Evolutionary conservation across 2,797 vertebrate species (phyloP).

Genomic region (Parotocinclus haroldoi): DNA sequence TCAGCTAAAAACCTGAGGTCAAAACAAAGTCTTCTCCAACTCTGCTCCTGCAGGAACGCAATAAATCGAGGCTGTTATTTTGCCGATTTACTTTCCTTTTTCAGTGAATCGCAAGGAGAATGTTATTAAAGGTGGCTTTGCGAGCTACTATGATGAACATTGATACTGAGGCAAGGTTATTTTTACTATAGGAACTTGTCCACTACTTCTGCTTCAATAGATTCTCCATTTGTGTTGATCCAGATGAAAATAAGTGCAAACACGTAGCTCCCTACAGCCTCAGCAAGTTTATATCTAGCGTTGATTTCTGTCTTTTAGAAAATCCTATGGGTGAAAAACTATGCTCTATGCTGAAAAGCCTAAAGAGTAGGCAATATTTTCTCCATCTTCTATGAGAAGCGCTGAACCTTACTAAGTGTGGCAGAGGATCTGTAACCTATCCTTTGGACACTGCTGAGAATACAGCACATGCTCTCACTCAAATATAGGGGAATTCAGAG

Average conservation of each 20-base stretch:
- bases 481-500: too few species aligned
- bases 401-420: too few species aligned
- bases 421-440: too few species aligned
- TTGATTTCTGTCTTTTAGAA: too few species aligned
- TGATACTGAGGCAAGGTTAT: conserved; percentile 29
- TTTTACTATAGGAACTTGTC: conserved; percentile 30
- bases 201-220: conserved; percentile 21
- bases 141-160: conserved; percentile 30
- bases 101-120: conserved; percentile 11
- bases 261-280: too few species aligned
- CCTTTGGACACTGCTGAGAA: too few species aligned
- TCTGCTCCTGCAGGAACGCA: conserved; percentile 13
- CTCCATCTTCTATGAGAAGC: too few species aligned
- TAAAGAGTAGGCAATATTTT: too few species aligned
- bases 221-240: conserved; percentile 26
- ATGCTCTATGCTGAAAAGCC: too few species aligned
- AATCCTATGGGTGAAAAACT: too few species aligned
- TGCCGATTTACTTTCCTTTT: background rate
- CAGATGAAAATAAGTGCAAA: background rate
- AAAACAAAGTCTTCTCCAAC: conserved; percentile 27
- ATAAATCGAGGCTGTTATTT: background rate
- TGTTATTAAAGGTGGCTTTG: conserved; percentile 35
- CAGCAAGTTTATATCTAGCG: too few species aligned
- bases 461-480: too few species aligned
- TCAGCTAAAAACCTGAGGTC: conserved; percentile 21